phyloP scores from a whole-genome alignment of 2,113 vertebrate species.

The Cryptotis parvus region DNA sequence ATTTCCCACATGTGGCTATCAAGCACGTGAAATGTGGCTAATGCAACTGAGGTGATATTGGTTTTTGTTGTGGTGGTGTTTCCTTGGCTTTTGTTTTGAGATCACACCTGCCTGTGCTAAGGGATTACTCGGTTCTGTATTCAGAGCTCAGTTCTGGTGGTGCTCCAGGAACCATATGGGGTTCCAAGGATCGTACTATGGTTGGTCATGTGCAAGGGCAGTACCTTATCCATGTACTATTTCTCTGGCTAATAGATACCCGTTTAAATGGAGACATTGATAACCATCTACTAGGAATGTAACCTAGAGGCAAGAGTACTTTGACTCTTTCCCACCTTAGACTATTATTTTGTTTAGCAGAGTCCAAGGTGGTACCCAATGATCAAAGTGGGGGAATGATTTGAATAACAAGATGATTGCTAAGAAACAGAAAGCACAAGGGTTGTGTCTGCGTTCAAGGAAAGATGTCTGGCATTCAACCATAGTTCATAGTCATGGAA shows the following conservation, averaged over 20 bases:
- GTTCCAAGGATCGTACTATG: too few relatives aligned
- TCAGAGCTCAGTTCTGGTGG: too few relatives aligned
- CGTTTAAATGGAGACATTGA: too few relatives aligned
- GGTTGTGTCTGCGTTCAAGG: background rate
- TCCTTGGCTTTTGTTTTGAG: background rate
- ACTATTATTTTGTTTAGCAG: background rate
- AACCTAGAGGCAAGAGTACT: background rate
- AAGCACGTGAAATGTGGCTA: background rate
- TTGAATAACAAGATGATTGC: background rate
- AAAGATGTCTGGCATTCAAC: background rate
- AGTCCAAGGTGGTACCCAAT: background rate
- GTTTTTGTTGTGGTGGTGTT: background rate
- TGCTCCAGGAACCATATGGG: too few relatives aligned
- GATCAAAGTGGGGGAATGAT: background rate
- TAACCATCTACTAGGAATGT: background rate
- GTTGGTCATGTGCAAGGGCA: too few relatives aligned
- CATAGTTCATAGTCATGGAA: background rate
- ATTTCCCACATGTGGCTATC: background rate
- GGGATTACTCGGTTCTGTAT: too few relatives aligned
- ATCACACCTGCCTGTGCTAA: background rate
- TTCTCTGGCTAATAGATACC: too few relatives aligned
- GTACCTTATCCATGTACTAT: too few relatives aligned
- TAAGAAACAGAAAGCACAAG: background rate
- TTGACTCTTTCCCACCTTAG: background rate
- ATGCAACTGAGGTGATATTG: background rate